Conservation (phyloP, 2,888 invertebrate species). For the Parapristionchus giblindavisi region DNA sequence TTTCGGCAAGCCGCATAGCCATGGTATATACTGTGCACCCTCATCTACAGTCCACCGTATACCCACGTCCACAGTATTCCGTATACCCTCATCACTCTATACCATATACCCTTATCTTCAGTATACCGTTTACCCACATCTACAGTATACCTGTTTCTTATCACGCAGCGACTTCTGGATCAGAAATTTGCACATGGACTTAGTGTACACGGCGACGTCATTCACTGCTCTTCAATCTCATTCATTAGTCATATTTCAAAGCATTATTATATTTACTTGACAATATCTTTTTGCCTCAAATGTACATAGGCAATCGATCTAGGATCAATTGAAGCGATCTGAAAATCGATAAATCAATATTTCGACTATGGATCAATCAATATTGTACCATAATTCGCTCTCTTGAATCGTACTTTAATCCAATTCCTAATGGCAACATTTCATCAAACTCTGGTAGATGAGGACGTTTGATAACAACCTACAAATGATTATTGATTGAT, state of each 20-base stretch:
- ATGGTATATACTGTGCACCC: too few relatives aligned
- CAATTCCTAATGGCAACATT: background rate
- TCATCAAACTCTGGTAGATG: background rate
- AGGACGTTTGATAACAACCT: conserved; percentile 9
- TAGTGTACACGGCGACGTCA: background rate
- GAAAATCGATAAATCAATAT: background rate
- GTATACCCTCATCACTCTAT: too few relatives aligned
- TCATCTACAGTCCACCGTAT: too few relatives aligned
- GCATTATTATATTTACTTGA: conserved; percentile 10
- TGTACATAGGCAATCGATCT: conserved; percentile 2
- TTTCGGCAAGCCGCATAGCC: too few relatives aligned
- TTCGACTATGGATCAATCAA: background rate
- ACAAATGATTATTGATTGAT: background rate
- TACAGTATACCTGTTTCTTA: conserved; percentile 17
- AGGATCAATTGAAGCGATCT: background rate
- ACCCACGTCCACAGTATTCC: too few relatives aligned
- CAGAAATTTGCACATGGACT: conserved; percentile 22
- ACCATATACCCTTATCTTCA: too few relatives aligned
- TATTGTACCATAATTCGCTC: conserved; percentile 29
- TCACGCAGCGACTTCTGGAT: background rate
- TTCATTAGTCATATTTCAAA: background rate
- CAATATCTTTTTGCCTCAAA: conserved; percentile 9
- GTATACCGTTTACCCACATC: background rate
- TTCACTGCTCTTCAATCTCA: background rate
- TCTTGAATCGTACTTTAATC: conserved; percentile 18